Evolutionary conservation across 2,113 vertebrate genomes (phyloP).

Genomic region (Lethenteron camtschaticum): DNA sequence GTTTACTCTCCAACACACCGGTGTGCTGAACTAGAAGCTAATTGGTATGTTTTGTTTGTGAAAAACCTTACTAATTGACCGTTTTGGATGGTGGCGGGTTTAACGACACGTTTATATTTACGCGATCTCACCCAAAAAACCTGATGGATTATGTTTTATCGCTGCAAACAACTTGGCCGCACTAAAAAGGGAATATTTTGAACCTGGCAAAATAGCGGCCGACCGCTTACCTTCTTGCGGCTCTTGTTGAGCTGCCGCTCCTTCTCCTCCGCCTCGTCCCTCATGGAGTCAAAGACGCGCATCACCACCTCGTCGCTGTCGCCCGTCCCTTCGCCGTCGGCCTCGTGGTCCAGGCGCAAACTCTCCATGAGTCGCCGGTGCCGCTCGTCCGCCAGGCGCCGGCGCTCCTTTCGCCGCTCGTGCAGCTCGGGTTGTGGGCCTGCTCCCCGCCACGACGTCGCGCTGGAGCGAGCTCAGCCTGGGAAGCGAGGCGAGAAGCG

Average conservation of each 20-base stretch:
- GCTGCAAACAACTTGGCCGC: too few species aligned
- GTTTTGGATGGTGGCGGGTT: too few species aligned
- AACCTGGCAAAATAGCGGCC: too few species aligned
- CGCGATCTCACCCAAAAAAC: too few species aligned
- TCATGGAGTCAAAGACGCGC: slow-evolving; percentile 46
- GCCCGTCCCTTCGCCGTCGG: too few species aligned
- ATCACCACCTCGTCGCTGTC: slow-evolving; percentile 38
- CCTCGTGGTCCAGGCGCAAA: slow-evolving; percentile 27
- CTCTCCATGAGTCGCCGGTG: slow-evolving; percentile 34
- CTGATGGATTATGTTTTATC: too few species aligned
- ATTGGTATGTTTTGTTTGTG: too few species aligned
- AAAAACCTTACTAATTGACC: too few species aligned
- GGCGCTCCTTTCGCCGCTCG: slow-evolving; percentile 29
- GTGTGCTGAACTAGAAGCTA: too few species aligned
- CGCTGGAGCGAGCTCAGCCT: slow-evolving; percentile 56
- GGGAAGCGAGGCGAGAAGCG: slow-evolving; percentile 4
- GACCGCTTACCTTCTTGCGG: slow-evolving; percentile 35
- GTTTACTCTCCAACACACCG: too few species aligned
- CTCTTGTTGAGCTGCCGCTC: slow-evolving; percentile 37
- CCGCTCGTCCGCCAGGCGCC: slow-evolving; percentile 32
- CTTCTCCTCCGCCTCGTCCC: slow-evolving; percentile 50
- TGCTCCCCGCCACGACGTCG: slow-evolving; percentile 50
- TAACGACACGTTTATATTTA: too few species aligned
- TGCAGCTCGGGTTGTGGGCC: slow-evolving; percentile 46
- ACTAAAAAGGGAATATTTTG: too few species aligned